Evolutionary conservation across 2,888 invertebrate species (phyloP).

Genomic region (Actias luna): DNA sequence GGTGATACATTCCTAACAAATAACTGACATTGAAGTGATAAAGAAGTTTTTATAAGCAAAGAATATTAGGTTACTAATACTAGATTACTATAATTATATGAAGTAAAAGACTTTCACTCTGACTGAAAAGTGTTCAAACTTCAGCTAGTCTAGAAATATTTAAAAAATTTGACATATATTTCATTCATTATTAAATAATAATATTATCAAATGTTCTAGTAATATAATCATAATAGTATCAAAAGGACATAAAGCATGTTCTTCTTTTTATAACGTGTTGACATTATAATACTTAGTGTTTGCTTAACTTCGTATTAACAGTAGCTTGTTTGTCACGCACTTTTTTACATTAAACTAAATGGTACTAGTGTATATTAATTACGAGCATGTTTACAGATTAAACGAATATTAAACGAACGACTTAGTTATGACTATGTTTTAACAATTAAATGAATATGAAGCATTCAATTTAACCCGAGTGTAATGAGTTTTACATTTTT

Average conservation of each 20-base stretch:
- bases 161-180: background rate
- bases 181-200: background rate
- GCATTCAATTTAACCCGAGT: background rate
- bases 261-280: background rate
- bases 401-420: background rate
- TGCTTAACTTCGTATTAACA: constrained; percentile 1
- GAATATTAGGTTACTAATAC: background rate
- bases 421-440: background rate
- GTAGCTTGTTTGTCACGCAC: background rate
- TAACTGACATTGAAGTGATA: background rate
- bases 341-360: constrained; percentile 2
- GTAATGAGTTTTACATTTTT: background rate
- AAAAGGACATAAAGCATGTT: background rate
- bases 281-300: background rate
- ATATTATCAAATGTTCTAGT: background rate
- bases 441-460: background rate
- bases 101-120: background rate
- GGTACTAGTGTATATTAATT: background rate
- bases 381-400: constrained; percentile 3
- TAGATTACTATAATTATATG: no score
- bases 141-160: background rate
- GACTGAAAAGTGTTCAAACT: background rate
- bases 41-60: background rate
- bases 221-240: background rate
- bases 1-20: background rate